These are phyloP conservation scores for Dicrurus megarhynchus DNA, from an alignment of 2,113 vertebrate species.

Conservation along the genomic window DNA sequence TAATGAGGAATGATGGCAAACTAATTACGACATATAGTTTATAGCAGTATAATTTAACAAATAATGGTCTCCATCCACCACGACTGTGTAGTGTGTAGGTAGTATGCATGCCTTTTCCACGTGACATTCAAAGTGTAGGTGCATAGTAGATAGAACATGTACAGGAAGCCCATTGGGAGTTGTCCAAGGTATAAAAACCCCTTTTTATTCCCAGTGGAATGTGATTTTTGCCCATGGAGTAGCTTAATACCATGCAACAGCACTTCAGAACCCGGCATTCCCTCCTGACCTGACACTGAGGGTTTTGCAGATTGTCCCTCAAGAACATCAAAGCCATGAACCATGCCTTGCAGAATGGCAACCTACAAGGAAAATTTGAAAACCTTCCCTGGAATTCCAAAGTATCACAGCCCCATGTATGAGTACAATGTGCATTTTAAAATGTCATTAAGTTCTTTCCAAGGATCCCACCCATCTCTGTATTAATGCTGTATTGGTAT, in stretches of 20 bases:
- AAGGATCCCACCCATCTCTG: neutral
- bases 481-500: neutral
- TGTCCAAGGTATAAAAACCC: neutral
- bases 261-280: neutral
- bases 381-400: neutral
- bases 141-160: neutral
- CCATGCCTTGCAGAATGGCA: neutral
- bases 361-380: neutral
- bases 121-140: neutral
- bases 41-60: neutral
- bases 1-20: neutral
- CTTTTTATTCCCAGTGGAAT: neutral
- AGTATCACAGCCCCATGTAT: neutral
- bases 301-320: neutral
- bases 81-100: neutral
- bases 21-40: neutral
- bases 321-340: neutral
- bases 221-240: neutral
- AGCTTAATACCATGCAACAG: neutral
- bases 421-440: neutral
- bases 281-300: neutral
- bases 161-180: neutral
- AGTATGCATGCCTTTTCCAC: neutral
- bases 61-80: neutral
- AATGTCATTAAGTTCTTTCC: neutral